Conservation (phyloP, 2,888 invertebrate species). For the Galerucella calmariensis region DNA sequence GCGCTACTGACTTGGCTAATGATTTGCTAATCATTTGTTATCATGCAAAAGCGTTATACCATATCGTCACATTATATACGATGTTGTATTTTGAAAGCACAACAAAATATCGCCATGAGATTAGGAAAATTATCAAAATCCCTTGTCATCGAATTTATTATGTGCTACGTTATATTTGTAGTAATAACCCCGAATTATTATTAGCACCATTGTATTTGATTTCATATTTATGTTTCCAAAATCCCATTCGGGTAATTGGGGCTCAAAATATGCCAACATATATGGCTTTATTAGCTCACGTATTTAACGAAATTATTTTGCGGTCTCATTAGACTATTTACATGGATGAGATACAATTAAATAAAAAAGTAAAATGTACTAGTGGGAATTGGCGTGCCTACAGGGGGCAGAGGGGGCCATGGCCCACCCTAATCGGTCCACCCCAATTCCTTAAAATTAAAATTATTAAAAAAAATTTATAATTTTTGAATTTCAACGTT, state of each 20-base stretch:
- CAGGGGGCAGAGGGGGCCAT: too few species aligned
- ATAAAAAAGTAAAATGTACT: neutral
- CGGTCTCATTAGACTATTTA: neutral
- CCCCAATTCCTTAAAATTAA: too few species aligned
- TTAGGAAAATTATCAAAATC: constrained; percentile 48
- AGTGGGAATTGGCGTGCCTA: too few species aligned
- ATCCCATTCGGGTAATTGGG: constrained; percentile 16
- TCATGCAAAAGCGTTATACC: constrained; percentile 34
- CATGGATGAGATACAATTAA: neutral
- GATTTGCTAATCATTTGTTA: constrained; percentile 40
- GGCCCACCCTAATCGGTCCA: too few species aligned
- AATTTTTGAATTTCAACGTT: too few species aligned
- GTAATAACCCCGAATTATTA: constrained; percentile 48
- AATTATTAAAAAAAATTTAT: too few species aligned
- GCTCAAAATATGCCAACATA: constrained; percentile 1
- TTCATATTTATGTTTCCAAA: constrained; percentile 16
- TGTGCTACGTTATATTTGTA: constrained; percentile 43
- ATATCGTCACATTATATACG: constrained; percentile 15
- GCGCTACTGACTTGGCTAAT: constrained; percentile 24
- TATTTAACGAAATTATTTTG: neutral
- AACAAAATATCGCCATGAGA: constrained; percentile 46
- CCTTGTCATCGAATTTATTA: constrained; percentile 49
- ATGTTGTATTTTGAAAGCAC: constrained; percentile 37
- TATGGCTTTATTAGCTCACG: neutral
- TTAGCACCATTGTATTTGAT: constrained; percentile 40